Percentiles rank a stretch among this genome's conserved stretches.
These are phyloP conservation scores for Emys orbicularis DNA, from an alignment of 2,797 vertebrate genomes.

Conservation along the genomic window DNA sequence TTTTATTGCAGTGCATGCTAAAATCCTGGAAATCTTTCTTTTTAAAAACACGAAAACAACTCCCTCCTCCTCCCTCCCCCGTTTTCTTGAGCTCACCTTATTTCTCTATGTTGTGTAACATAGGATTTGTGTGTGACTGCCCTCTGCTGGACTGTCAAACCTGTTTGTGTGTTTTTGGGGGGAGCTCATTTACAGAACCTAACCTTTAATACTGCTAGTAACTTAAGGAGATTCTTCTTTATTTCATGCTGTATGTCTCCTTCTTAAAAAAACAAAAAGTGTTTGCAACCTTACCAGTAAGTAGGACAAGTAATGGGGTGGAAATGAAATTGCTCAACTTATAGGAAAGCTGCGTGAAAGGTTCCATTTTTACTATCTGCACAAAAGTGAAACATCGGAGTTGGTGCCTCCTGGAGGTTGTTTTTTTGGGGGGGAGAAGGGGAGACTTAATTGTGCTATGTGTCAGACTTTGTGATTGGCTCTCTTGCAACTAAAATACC, in stretches of 20 bases:
- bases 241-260: background rate
- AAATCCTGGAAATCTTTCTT: background rate
- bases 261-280: background rate
- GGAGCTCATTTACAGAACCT: background rate
- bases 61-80: too few species aligned
- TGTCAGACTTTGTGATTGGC: fast-evolving
- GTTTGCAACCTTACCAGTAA: background rate
- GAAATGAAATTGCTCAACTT: fast-evolving
- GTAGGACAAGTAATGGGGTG: background rate
- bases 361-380: fast-evolving
- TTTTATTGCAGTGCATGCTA: background rate
- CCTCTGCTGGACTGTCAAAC: background rate
- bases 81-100: background rate
- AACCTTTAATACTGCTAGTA: background rate
- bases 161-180: background rate
- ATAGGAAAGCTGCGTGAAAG: background rate
- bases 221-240: background rate
- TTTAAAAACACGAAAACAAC: background rate
- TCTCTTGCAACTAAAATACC: background rate
- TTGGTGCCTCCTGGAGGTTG: fast-evolving
- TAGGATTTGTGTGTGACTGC: background rate
- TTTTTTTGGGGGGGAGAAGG: too few species aligned
- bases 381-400: background rate
- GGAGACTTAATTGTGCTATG: too few species aligned
- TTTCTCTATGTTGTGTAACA: background rate